Evolutionary conservation across 2,113 vertebrate genomes (phyloP).

Genomic region (Theristicus caerulescens): DNA sequence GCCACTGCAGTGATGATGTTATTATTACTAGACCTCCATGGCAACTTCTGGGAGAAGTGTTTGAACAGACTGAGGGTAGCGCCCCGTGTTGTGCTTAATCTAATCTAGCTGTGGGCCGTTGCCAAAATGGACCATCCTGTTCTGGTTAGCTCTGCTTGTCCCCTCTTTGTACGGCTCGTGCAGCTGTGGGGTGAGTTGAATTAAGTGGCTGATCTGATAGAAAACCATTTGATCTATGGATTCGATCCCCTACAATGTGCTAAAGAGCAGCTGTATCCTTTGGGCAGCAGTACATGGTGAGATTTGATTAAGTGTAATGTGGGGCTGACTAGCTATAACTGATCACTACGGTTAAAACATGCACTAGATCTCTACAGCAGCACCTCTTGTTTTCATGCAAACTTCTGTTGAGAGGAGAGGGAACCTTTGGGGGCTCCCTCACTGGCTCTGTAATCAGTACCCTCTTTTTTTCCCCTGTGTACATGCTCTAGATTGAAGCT

Average conservation of each 20-base stretch:
- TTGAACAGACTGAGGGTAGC: not conserved
- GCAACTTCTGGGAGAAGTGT: not conserved
- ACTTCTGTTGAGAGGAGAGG: not conserved
- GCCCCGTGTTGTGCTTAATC: not conserved
- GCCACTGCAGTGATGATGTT: rapidly evolving
- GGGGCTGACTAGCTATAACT: not conserved
- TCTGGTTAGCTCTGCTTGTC: not conserved
- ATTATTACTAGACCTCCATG: too few relatives aligned
- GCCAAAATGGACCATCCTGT: not conserved
- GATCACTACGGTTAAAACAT: not conserved
- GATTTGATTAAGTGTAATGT: not conserved
- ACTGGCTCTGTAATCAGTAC: not conserved
- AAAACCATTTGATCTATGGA: not conserved
- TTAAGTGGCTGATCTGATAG: not conserved
- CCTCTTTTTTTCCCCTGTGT: not conserved
- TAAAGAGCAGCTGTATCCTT: not conserved
- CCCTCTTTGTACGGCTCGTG: not conserved
- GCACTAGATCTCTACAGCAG: not conserved
- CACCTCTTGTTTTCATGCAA: not conserved
- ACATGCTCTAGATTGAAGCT: not conserved
- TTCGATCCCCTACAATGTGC: not conserved
- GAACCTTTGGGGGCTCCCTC: not conserved
- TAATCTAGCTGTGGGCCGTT: not conserved
- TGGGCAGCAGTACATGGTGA: not conserved
- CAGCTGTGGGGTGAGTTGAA: not conserved